These are phyloP conservation scores for Emydura subglobosa DNA, from an alignment of 2,113 vertebrate genomes.

Conservation along the genomic window DNA sequence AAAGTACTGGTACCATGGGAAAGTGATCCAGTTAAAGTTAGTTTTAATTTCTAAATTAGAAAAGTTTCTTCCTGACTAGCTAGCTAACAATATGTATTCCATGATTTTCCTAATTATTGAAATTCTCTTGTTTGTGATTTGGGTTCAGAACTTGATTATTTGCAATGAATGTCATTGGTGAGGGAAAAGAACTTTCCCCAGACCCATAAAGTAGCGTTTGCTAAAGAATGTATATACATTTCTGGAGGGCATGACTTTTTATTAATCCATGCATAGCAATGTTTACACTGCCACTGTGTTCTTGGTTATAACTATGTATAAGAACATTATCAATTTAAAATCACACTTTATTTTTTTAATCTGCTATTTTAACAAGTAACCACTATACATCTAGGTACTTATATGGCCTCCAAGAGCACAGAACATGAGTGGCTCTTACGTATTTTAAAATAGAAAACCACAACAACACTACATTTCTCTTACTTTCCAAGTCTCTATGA, in stretches of 20 bases:
- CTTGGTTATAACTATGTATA: background rate
- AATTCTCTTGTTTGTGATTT: background rate
- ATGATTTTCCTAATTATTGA: background rate
- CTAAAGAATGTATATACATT: background rate
- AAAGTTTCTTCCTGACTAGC: background rate
- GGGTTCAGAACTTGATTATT: background rate
- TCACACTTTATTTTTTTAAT: background rate
- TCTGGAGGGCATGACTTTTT: background rate
- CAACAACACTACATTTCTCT: background rate
- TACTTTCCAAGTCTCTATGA: background rate
- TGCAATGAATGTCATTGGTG: background rate
- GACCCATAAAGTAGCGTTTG: background rate
- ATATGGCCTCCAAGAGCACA: background rate
- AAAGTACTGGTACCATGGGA: background rate
- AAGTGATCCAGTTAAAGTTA: background rate
- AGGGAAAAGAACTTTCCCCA: background rate
- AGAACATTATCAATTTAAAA: background rate
- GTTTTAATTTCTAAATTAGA: background rate
- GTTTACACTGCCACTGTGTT: background rate
- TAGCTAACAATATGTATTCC: background rate
- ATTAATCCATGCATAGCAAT: background rate
- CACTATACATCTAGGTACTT: rapidly evolving
- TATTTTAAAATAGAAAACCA: background rate
- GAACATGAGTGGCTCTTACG: background rate
- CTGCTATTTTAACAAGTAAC: background rate